Evolutionary conservation across 1,140 invertebrate genomes (phyloP), one percentile per base, ranked within the genome.

Genomic region (Drosophila lowei): DNA sequence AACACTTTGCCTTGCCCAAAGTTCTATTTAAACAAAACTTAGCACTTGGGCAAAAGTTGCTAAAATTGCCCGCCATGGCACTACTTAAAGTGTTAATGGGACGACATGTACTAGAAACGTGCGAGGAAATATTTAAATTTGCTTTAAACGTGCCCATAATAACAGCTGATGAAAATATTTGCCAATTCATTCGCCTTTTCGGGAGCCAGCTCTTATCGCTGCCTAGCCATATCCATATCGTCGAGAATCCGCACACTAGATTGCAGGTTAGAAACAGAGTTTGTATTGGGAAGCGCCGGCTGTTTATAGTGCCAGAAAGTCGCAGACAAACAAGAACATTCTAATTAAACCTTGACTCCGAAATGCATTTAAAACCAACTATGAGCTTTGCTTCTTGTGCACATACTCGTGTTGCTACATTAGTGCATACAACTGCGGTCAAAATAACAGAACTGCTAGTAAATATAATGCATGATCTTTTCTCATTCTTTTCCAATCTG

Each of bases 81-180:
- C 30, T 28, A 68, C 49, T 43, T 34, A 42, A 49, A 43, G 61
- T 68, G 63, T 63, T 74, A 74, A 74, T 74, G 49, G 54, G 7
- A 34, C 21, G 38, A 66, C 54, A 74, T 66, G 71, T 7, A 6
- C 21, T 2, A 9, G 28, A 59, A 89, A 70, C 70, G 62, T 76
- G 66, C 56, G 15, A 15, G 3, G 16, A 42, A 77, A 49, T 71
- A 67, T 74, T 71, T 58, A 43, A 55, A 46, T 30, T 70, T 50
- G 46, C 48, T 68, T 68, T 75, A 77, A 54, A 55, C 77, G 67
- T 13, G 46, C 46, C 67, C 50, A 21, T 68, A 77, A 72, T 86
- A 77, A 65, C 48, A 74, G 42, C 42, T 43, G 52, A n/a, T 21
- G 34, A 65, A 71, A 62, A 53, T 71, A 53, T 46, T 59, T 72